These are phyloP conservation scores for Protodeltote pygarga DNA, from an alignment of 2,888 invertebrate species.

Conservation along the genomic window DNA sequence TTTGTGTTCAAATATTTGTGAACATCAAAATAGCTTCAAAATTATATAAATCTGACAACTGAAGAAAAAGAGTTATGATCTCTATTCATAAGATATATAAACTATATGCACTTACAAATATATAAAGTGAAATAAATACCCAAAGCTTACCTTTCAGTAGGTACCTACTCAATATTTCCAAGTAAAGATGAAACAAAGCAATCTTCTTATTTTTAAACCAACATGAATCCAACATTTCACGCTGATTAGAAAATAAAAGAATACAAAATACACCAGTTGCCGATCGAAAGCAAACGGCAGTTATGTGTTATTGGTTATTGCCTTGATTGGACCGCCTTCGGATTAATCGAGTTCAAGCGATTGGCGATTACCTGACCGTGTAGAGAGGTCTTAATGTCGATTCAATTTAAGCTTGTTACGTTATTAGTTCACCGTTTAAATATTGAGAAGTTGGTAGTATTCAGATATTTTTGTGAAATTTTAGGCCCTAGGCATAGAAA, in stretches of 20 bases:
- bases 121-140: too few relatives aligned
- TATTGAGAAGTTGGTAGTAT: not conserved
- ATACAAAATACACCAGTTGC: not conserved
- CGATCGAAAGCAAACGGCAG: conserved; percentile 7
- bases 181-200: not conserved
- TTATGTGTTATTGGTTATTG: conserved; percentile 13
- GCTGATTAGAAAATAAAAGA: conserved; percentile 10
- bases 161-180: too few relatives aligned
- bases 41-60: too few relatives aligned
- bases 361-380: conserved; percentile 12
- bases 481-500: too few relatives aligned
- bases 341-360: conserved; percentile 14
- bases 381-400: conserved; percentile 11
- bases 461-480: too few relatives aligned
- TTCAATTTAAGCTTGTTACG: not conserved
- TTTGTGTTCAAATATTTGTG: too few relatives aligned
- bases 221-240: not conserved
- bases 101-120: too few relatives aligned
- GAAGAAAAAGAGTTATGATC: too few relatives aligned
- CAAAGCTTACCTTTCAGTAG: too few relatives aligned
- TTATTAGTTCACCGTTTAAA: not conserved
- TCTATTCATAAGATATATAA: too few relatives aligned
- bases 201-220: not conserved
- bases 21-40: too few relatives aligned
- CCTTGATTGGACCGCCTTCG: conserved; percentile 13